phyloP scores from a whole-genome alignment of 2,113 vertebrate genomes.

The Cricetomys ansorgei region DNA sequence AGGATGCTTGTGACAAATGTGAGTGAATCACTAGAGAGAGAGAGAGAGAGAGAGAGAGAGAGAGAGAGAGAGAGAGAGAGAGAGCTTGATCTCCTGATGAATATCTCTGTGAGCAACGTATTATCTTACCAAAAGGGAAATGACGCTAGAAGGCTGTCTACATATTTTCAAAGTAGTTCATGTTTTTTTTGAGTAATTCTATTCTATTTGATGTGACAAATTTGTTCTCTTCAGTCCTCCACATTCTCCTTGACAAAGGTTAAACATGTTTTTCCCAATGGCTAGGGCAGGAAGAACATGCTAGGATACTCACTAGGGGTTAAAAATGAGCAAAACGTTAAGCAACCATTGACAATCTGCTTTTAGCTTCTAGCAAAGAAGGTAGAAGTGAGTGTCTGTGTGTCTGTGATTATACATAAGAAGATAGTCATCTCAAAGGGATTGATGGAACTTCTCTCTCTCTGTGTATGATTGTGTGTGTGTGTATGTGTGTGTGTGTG shows the following conservation, averaged over 20 bases:
- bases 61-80: no score
- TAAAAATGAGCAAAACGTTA: not conserved
- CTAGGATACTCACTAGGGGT: conserved; percentile 1
- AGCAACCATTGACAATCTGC: not conserved
- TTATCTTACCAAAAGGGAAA: conserved; percentile 65
- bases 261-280: conserved; percentile 29
- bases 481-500: not conserved
- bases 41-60: no score
- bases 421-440: not conserved
- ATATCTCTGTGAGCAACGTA: conserved; percentile 55
- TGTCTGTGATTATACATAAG: not conserved
- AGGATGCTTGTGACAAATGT: conserved; percentile 55
- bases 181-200: conserved; percentile 37
- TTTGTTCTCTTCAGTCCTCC: conserved; percentile 7
- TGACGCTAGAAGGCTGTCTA: conserved; percentile 17
- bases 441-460: not conserved
- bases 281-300: not conserved
- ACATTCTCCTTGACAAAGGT: conserved; percentile 63
- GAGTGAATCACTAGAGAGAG: conserved; percentile 55
- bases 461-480: not conserved
- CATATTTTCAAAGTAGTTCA: conserved; percentile 34
- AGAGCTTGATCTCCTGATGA: conserved; percentile 53
- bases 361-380: conserved; percentile 47
- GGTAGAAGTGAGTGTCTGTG: not conserved
- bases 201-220: conserved; percentile 20